phyloP scores from a whole-genome alignment of 2,113 vertebrate genomes.

The Lonchura striata region DNA sequence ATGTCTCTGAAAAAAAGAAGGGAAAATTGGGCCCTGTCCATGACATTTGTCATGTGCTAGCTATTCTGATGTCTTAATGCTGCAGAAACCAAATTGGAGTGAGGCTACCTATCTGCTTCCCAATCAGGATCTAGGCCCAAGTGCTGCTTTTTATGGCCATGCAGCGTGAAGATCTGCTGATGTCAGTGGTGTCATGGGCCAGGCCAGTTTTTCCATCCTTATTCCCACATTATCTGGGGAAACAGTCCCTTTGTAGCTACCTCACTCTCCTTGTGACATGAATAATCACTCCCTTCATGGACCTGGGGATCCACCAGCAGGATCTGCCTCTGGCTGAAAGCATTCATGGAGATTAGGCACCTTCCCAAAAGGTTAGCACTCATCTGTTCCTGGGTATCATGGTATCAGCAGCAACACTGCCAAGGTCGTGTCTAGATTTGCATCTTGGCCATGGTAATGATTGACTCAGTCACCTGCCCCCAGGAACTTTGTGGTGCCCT shows the following conservation, averaged over 20 bases:
- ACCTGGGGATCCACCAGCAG: not conserved
- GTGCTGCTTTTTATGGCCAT: constrained; percentile 65
- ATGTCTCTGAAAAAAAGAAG: constrained; percentile 46
- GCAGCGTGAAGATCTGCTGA: constrained; percentile 9
- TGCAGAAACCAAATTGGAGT: constrained; percentile 58
- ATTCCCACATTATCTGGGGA: not conserved
- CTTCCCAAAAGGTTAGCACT: not conserved
- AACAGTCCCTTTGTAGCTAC: not conserved
- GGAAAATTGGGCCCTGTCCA: constrained; percentile 59
- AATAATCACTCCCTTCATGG: not conserved
- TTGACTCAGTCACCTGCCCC: not conserved
- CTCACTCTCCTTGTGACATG: not conserved
- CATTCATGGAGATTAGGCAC: not conserved
- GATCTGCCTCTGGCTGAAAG: not conserved
- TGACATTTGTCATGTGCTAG: constrained; percentile 58
- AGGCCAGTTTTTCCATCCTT: constrained; percentile 25
- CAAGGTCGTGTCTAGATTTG: not conserved
- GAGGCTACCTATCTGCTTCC: constrained; percentile 58
- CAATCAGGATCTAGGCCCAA: constrained; percentile 45
- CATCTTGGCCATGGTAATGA: not conserved
- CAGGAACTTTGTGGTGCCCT: not conserved
- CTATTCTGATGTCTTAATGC: constrained; percentile 63
- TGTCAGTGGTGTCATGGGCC: not conserved
- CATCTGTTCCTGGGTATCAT: not conserved
- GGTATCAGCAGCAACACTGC: not conserved